Evolutionary conservation across 1,140 invertebrate genomes (phyloP).

Genomic region (Trachelipus rathkii): DNA sequence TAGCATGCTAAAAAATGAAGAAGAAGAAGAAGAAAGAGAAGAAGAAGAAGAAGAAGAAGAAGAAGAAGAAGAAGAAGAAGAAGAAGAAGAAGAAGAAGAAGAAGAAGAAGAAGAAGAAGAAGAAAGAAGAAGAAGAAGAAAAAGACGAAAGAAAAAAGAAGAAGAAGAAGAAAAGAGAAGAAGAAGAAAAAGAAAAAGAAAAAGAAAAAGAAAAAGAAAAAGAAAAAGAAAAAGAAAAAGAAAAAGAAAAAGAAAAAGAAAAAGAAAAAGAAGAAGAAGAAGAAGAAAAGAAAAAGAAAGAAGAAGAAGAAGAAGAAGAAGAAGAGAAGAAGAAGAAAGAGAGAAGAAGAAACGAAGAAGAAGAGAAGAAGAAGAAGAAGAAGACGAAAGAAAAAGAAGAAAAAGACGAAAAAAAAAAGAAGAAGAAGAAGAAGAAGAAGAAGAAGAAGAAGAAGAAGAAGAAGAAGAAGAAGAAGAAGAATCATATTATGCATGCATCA

Average conservation of each 20-base stretch:
- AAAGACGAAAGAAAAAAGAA: constrained; percentile 1
- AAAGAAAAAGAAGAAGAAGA: background rate
- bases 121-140: background rate
- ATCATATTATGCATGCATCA: background rate
- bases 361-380: too few relatives aligned
- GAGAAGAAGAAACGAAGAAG: too few relatives aligned
- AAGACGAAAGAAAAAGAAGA: too few relatives aligned
- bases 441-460: too few relatives aligned
- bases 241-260: constrained; percentile 18
- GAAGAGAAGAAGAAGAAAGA: background rate
- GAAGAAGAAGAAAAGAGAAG: background rate
- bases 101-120: constrained; percentile 4
- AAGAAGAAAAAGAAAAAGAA: background rate
- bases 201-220: constrained; percentile 2
- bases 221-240: background rate
- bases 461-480: too few relatives aligned
- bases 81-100: constrained; percentile 12
- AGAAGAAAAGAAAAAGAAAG: background rate
- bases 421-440: too few relatives aligned
- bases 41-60: constrained; percentile 6
- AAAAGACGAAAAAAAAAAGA: too few relatives aligned
- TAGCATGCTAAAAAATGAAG: background rate
- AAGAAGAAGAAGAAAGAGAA: constrained; percentile 14
- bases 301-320: constrained; percentile 13
- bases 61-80: constrained; percentile 20